These are phyloP conservation scores for Thoracochromis brauschi DNA, from an alignment of 2,113 vertebrate genomes.

Conservation along the genomic window DNA sequence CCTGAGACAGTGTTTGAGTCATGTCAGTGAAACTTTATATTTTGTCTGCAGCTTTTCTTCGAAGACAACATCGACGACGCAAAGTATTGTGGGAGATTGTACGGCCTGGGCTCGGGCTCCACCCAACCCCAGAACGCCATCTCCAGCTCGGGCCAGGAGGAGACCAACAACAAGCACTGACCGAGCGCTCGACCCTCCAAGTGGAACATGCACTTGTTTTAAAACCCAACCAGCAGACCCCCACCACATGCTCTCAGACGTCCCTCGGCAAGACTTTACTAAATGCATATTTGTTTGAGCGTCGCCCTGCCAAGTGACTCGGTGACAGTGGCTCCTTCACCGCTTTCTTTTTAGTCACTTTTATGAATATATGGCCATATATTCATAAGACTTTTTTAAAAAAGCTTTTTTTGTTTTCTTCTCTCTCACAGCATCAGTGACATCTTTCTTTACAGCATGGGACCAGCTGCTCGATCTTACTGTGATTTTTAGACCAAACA, in stretches of 20 bases:
- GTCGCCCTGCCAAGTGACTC: neutral
- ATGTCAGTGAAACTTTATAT: neutral
- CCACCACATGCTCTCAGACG: neutral
- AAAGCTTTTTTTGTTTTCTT: neutral
- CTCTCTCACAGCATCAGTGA: slow-evolving; percentile 49
- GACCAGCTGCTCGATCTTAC: slow-evolving; percentile 56
- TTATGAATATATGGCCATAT: slow-evolving; percentile 22
- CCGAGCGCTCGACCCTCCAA: neutral
- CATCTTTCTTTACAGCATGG: slow-evolving; percentile 44
- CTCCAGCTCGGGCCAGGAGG: slow-evolving; percentile 68
- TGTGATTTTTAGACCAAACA: slow-evolving; percentile 20
- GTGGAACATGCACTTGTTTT: slow-evolving; percentile 63
- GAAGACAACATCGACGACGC: slow-evolving; percentile 98
- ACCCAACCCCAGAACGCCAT: slow-evolving; percentile 88
- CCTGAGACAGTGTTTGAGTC: neutral
- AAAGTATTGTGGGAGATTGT: slow-evolving; percentile 94
- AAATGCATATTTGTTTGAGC: neutral
- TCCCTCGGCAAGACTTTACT: neutral
- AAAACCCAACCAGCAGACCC: slow-evolving; percentile 53
- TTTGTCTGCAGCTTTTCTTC: slow-evolving; percentile 83
- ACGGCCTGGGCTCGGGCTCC: slow-evolving; percentile 92
- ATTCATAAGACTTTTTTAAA: slow-evolving; percentile 41
- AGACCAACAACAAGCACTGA: slow-evolving; percentile 80
- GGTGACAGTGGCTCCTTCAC: neutral
- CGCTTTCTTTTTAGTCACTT: slow-evolving; percentile 33